Evolutionary conservation across 1,140 invertebrate genomes (phyloP).

Genomic region (Zaprionus taronus): DNA sequence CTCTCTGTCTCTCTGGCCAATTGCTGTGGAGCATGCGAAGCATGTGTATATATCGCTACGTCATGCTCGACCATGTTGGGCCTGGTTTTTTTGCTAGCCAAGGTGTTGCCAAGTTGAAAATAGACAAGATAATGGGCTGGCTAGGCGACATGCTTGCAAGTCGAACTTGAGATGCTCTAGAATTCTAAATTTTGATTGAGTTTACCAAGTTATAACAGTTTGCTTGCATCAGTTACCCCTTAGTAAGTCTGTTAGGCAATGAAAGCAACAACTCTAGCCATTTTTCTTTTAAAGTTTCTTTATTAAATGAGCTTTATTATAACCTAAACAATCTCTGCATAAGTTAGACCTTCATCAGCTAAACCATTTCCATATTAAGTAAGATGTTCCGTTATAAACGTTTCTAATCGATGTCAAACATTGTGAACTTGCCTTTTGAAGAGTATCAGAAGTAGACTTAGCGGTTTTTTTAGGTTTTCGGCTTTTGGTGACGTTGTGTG

Average conservation of each 20-base stretch:
- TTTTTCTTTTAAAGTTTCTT: background rate
- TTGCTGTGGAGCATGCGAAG: constrained; percentile 18
- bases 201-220: too few species aligned
- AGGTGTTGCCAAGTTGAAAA: constrained; percentile 71
- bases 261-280: background rate
- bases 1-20: background rate
- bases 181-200: too few species aligned
- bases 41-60: constrained; percentile 60
- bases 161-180: constrained; percentile 32
- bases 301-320: too few species aligned
- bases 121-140: constrained; percentile 38
- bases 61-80: constrained; percentile 47
- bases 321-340: too few species aligned
- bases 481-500: constrained; percentile 59
- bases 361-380: background rate
- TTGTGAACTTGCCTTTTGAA: constrained; percentile 30
- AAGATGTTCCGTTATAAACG: background rate
- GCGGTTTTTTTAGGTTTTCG: constrained; percentile 20
- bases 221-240: too few species aligned
- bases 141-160: background rate
- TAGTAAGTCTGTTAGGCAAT: too few species aligned
- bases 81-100: constrained; percentile 48
- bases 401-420: background rate
- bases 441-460: constrained; percentile 47
- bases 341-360: background rate